Evolutionary conservation across 2,113 vertebrate species (phyloP).

Genomic region (Stictonetta naevosa): DNA sequence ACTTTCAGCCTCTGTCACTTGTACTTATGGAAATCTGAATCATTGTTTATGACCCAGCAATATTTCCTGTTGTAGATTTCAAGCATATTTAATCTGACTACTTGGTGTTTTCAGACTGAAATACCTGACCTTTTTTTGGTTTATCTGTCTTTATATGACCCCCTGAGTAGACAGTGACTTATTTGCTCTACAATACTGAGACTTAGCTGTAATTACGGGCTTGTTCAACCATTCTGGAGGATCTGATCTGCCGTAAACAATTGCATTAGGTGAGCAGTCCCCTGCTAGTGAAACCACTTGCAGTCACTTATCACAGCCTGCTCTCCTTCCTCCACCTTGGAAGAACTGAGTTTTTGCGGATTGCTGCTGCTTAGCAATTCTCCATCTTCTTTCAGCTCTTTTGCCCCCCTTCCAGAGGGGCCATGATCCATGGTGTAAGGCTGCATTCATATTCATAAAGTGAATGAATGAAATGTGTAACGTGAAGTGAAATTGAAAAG

Average conservation of each 20-base stretch:
- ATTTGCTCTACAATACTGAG: background rate
- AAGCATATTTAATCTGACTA: background rate
- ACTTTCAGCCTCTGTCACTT: background rate
- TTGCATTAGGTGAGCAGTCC: background rate
- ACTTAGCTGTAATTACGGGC: background rate
- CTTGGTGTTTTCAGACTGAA: background rate
- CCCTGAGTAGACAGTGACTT: background rate
- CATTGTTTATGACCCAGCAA: background rate
- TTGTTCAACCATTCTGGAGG: background rate
- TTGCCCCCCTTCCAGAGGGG: background rate
- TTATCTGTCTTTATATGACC: background rate
- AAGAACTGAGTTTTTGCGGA: background rate
- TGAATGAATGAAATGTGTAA: background rate
- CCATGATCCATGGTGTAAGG: background rate
- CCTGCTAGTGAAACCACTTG: background rate
- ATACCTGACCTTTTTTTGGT: background rate
- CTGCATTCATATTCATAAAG: background rate
- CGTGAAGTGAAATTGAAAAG: constrained; percentile 9
- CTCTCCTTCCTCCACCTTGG: background rate
- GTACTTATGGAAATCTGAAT: constrained; percentile 18
- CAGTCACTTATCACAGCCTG: background rate
- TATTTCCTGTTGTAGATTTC: background rate
- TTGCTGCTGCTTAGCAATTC: background rate
- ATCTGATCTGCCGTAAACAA: background rate
- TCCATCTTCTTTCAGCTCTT: background rate